Evolutionary conservation across 2,113 vertebrate genomes (phyloP).

Genomic region (Lophura nycthemera): DNA sequence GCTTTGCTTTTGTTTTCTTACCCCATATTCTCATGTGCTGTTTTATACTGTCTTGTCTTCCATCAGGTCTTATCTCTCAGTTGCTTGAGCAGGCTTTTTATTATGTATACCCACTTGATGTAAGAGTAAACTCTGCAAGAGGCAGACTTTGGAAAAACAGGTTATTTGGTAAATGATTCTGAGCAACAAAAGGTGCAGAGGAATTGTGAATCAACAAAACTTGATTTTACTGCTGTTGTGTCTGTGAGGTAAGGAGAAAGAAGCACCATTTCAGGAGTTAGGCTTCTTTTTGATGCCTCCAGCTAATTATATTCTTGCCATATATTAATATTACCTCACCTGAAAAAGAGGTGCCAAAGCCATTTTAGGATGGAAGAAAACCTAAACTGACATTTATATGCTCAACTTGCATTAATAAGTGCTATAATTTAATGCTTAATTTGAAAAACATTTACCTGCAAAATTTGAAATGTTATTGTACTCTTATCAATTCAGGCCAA

Average conservation of each 20-base stretch:
- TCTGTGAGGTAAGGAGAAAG: not conserved
- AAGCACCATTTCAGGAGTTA: not conserved
- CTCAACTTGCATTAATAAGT: not conserved
- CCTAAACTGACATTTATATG: not conserved
- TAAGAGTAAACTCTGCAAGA: not conserved
- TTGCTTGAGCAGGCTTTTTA: not conserved
- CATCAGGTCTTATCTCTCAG: not conserved
- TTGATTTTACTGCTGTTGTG: not conserved
- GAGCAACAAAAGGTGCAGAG: not conserved
- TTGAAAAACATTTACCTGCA: not conserved
- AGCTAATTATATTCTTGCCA: not conserved
- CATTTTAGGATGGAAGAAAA: slow-evolving; percentile 21
- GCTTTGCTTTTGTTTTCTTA: not conserved
- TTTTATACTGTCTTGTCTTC: not conserved
- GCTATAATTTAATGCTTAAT: not conserved
- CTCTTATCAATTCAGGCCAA: not conserved
- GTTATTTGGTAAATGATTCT: not conserved
- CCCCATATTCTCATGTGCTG: not conserved
- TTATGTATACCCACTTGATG: not conserved
- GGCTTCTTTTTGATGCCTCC: not conserved
- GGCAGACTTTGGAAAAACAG: not conserved
- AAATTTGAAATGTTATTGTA: not conserved
- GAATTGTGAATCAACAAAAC: not conserved
- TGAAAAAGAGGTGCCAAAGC: not conserved
- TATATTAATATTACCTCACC: not conserved